phyloP scores from a whole-genome alignment of 2,113 vertebrate genomes.

The Lophura nycthemera region DNA sequence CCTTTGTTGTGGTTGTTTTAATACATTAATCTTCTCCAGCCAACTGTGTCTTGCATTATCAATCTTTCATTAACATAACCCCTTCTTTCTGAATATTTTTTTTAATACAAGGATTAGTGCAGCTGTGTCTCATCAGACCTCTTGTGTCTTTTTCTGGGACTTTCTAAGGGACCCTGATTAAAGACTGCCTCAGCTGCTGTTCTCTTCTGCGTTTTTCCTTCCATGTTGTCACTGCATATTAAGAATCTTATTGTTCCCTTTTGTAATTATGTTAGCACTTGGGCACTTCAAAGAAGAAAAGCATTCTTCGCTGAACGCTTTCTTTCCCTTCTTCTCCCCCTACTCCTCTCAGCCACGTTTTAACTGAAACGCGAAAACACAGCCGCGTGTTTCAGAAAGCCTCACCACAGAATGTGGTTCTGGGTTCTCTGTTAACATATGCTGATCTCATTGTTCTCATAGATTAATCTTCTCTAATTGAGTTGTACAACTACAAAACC shows the following conservation, averaged over 20 bases:
- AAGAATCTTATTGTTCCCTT: conserved; percentile 40
- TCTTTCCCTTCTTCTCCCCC: not conserved
- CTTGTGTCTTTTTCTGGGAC: conserved; percentile 55
- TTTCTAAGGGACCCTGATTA: conserved; percentile 60
- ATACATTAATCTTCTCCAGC: conserved; percentile 43
- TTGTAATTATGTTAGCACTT: conserved; percentile 27
- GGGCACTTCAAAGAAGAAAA: not conserved
- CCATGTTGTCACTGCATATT: not conserved
- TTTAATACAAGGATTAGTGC: conserved; percentile 33
- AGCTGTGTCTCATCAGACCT: conserved; percentile 70
- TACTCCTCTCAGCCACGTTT: not conserved
- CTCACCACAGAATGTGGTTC: not conserved
- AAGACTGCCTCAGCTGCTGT: conserved; percentile 48
- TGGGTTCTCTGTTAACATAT: conserved; percentile 5
- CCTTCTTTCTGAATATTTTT: not conserved
- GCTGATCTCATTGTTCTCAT: conserved; percentile 6
- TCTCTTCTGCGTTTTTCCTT: conserved; percentile 25
- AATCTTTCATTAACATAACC: conserved; percentile 26
- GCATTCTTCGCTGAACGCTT: not conserved
- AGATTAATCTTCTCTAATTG: conserved; percentile 25
- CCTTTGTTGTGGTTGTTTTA: conserved; percentile 25
- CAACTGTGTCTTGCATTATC: conserved; percentile 38
- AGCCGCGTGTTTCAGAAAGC: not conserved
- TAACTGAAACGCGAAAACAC: not conserved
- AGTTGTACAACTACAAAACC: not conserved